phyloP scores from a whole-genome alignment of 2,797 vertebrate species.

The Bradypus variegatus region DNA sequence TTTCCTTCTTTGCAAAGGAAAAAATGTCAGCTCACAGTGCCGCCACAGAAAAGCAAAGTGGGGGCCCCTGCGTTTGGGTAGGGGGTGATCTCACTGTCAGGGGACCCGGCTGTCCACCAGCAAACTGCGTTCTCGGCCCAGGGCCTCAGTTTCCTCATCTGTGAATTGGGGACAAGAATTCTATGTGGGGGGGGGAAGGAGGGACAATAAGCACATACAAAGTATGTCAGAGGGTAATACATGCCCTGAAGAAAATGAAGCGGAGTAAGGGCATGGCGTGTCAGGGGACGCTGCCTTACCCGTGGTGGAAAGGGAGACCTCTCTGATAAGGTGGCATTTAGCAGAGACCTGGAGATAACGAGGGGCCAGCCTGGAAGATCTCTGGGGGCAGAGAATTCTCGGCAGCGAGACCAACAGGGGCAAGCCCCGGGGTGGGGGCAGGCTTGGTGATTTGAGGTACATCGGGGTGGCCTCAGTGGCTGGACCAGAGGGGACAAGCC shows the following conservation, averaged over 20 bases:
- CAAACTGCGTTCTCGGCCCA: rapidly evolving
- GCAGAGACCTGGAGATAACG: neutral
- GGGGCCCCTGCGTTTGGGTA: neutral
- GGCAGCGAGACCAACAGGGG: neutral
- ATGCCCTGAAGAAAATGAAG: neutral
- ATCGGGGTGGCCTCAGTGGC: neutral
- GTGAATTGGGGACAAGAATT: neutral
- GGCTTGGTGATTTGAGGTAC: no score
- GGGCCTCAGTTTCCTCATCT: neutral
- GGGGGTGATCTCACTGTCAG: neutral
- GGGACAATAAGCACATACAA: rapidly evolving
- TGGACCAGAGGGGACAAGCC: neutral
- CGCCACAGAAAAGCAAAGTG: rapidly evolving
- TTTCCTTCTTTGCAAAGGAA: neutral
- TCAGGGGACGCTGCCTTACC: neutral
- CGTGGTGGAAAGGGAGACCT: rapidly evolving
- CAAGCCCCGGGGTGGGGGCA: neutral
- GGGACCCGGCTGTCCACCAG: neutral
- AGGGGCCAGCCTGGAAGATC: neutral
- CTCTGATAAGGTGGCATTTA: neutral
- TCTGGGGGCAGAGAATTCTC: neutral
- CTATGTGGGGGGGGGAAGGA: neutral
- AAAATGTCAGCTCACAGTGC: neutral
- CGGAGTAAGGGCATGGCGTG: neutral
- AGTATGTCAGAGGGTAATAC: neutral